Evolutionary conservation across 2,888 invertebrate genomes (phyloP), one percentile per base, ranked within the genome.

Genomic region (Prenolepis imparis): DNA sequence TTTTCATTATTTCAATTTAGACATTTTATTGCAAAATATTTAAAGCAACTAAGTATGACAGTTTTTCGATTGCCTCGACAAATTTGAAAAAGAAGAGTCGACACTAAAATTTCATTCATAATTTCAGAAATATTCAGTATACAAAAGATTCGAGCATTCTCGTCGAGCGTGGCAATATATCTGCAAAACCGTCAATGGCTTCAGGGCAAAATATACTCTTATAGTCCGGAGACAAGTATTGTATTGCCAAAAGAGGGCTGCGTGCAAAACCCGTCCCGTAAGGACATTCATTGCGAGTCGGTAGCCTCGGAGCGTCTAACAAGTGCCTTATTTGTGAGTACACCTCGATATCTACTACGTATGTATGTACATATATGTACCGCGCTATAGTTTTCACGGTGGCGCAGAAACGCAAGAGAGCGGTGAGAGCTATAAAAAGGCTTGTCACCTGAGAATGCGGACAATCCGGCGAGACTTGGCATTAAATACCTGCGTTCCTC

Each of bases 251-350:
- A 85, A 92, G 90, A 88, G 86, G 89, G 87, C 15, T 41, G n/a
- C 86, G 87, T 74, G 87, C 86, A 78, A 82, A 89, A 87, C 89
- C 73, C 77, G 86, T 84, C 88, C 36, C 78, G 59, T 78, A 81
- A 66, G 77, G 64, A 52, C n/a, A n/a, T 52, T 63, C 68, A 73
- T 64, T 73, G 66, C 41, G 78, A 86, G 83, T 82, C 81, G 87
- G 86, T 83, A 86, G 82, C 86, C 86, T 88, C 90, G 87, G 88
- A 89, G 89, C 89, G 89, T 86, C 89, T 90, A 91, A 92, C 93
- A 92, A 92, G 91, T 91, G 90, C 93, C 93, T 92, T 92, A 93
- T 93, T 93, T 91, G 92, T 92, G 87, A 90, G 82, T 85, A 87
- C 86, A 82, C 86, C 84, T 77, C 82, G 15, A 24, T 64, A 21